Base-by-base conservation (phyloP, 2,797 vertebrate genomes). In the Enteromius mattozi region DNA sequence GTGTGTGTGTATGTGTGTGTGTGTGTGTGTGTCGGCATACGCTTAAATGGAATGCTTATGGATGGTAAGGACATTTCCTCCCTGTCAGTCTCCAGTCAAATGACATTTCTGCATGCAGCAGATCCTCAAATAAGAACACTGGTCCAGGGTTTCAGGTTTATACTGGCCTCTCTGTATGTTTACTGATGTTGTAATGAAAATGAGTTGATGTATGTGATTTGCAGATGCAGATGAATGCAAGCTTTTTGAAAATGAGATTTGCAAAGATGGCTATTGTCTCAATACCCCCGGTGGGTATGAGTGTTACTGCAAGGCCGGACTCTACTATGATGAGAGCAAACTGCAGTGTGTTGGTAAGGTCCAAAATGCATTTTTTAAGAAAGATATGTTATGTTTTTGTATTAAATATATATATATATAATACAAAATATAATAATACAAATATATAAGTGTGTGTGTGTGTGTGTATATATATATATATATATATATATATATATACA, bases 301-400 rank as follows among this genome's bases (percentile, higher is more conserved):
- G 90, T 99, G 98, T 87, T 99, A 99, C 95, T 99, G 98, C 90
- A 97, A 97, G 89, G 94, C 95, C 12, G 98, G 98, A 81, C 96
- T 96, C 61, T 97, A 98, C 93, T 99, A 98, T 51, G 97, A 99
- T 86, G 93, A 96, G 1, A 87, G 94, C 88, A 97, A 93, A 82
- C 91, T 99, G 84, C 96, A 99, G 90, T 99, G 98, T 91, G 95
- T 96, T 92, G 98, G 98, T 99, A 92, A 96, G 96, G 5, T 3
- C 42, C 47, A 40, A n/a, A 47, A n/a, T 40, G 37, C 37, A 40
- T 40, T 40, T 7, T 40, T 40, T 1, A 40, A 40, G 37, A 40
- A 40, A 40, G 7, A 40, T 40, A 40, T 8, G 37, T 40, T 8
- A 40, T 40, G 37, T 40, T 40, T 40, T 40, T 40, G 37, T 40